A percentile compares a stretch with the other conserved stretches of the same genome.
Conservation (phyloP, 2,888 invertebrate species). For the Crioceris asparagi region DNA sequence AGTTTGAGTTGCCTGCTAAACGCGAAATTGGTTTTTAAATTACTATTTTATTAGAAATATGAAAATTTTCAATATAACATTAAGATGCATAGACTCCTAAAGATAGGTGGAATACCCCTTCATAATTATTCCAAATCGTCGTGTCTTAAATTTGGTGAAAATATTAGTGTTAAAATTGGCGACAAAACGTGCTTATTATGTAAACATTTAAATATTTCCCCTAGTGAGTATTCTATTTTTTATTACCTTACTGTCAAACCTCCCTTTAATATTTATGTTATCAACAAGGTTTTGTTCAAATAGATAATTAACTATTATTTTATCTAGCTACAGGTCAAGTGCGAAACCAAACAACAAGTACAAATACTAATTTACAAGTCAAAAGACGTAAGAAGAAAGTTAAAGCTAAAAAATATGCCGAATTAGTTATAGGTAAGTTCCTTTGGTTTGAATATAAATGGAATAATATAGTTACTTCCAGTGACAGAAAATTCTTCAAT, state of each 20-base stretch:
- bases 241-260: background rate
- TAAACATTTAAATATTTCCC: slow-evolving; percentile 27
- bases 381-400: slow-evolving; percentile 22
- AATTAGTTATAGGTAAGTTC: slow-evolving; percentile 54
- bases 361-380: slow-evolving; percentile 23
- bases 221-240: slow-evolving; percentile 18
- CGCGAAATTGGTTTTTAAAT: too few relatives aligned
- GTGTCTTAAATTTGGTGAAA: slow-evolving; percentile 20
- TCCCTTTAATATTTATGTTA: slow-evolving; percentile 1
- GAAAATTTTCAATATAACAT: slow-evolving; percentile 2
- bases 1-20: too few relatives aligned
- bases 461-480: slow-evolving; percentile 29
- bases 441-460: slow-evolving; percentile 6
- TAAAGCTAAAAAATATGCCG: slow-evolving; percentile 42
- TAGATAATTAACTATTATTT: too few relatives aligned
- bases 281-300: too few relatives aligned
- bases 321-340: slow-evolving; percentile 18
- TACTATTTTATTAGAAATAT: slow-evolving; percentile 1
- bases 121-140: slow-evolving; percentile 25
- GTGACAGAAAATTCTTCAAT: slow-evolving; percentile 53
- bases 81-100: slow-evolving; percentile 26
- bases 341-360: slow-evolving; percentile 27
- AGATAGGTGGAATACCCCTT: slow-evolving; percentile 23
- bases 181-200: slow-evolving; percentile 30
- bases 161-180: slow-evolving; percentile 16